phyloP scores from a whole-genome alignment of 2,888 invertebrate species.

The Brachyopa scutellaris region DNA sequence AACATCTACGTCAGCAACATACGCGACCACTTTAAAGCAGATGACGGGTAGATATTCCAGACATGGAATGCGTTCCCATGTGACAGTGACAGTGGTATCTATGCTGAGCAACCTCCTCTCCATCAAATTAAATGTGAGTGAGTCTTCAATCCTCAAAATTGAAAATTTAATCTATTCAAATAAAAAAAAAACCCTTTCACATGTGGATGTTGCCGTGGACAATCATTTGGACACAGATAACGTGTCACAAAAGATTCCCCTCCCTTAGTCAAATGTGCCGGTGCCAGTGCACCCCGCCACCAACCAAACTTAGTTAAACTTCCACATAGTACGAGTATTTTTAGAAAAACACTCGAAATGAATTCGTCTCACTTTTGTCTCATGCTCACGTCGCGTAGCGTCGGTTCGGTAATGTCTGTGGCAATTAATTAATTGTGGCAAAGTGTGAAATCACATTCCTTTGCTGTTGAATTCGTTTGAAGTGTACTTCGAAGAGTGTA shows the following conservation, averaged over 20 bases:
- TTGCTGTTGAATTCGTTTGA: conserved; percentile 65
- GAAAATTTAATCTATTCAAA: conserved; percentile 55
- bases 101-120: conserved; percentile 20
- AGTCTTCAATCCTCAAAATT: conserved; percentile 51
- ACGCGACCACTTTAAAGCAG: conserved; percentile 19
- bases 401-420: conserved; percentile 62
- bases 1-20: conserved; percentile 26
- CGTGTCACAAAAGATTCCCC: conserved; percentile 51
- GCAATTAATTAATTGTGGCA: conserved; percentile 72
- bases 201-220: conserved; percentile 52
- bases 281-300: conserved; percentile 31
- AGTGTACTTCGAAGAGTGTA: conserved; percentile 51
- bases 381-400: conserved; percentile 46
- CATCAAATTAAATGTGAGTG: conserved; percentile 48
- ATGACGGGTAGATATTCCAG: conserved; percentile 11
- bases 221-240: conserved; percentile 66
- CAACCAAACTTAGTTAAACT: conserved; percentile 34
- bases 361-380: conserved; percentile 66
- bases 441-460: conserved; percentile 72
- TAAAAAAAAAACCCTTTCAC: conserved; percentile 31
- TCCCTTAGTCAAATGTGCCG: too few relatives aligned
- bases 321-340: conserved; percentile 53
- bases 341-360: conserved; percentile 50
- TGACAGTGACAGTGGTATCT: conserved; percentile 29
- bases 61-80: conserved; percentile 33